These are phyloP conservation scores for Sparidentex hasta DNA, from an alignment of 2,797 vertebrate genomes.

Conservation along the genomic window DNA sequence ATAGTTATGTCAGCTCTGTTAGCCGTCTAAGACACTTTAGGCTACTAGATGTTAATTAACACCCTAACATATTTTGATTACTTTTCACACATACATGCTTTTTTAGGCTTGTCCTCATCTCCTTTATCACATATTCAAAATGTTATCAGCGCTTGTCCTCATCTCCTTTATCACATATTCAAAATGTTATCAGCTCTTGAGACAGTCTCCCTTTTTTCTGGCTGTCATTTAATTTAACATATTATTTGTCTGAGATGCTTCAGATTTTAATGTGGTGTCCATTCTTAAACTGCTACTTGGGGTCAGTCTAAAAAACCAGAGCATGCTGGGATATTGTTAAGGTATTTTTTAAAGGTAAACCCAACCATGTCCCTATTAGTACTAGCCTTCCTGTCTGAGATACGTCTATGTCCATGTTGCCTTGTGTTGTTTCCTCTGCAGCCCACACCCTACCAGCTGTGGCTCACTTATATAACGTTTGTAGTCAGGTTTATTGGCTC, in stretches of 20 bases:
- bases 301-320: constrained; percentile 8
- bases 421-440: constrained; percentile 33
- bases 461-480: constrained; percentile 48
- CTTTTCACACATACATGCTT: constrained; percentile 19
- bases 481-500: constrained; percentile 44
- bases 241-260: neutral
- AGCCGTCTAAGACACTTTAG: neutral
- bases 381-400: neutral
- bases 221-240: neutral
- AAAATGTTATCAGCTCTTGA: neutral
- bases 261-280: neutral
- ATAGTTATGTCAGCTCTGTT: neutral
- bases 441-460: constrained; percentile 44
- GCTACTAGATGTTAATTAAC: constrained; percentile 35
- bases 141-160: neutral
- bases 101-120: neutral
- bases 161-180: neutral
- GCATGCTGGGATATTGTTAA: constrained; percentile 26
- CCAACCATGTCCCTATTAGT: constrained; percentile 3
- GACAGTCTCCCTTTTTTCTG: neutral
- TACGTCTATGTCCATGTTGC: constrained; percentile 13
- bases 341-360: constrained; percentile 46
- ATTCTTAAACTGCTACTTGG: neutral
- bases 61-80: constrained; percentile 6
- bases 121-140: neutral